Evolutionary conservation across 2,888 invertebrate species (phyloP), one percentile per base, ranked within the genome.

Genomic region (Dasysyrphus albostriatus): DNA sequence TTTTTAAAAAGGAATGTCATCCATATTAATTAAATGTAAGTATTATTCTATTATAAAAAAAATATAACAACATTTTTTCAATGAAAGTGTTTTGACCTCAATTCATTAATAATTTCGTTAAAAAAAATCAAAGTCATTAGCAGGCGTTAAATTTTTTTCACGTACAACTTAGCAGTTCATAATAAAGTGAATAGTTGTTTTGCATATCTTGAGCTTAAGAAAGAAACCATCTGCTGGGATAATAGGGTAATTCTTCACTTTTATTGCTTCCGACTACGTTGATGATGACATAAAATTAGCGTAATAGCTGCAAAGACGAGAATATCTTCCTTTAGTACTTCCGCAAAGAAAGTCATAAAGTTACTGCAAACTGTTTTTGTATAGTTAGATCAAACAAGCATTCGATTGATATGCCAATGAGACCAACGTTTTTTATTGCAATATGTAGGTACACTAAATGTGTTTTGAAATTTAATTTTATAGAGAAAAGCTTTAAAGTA

Each of bases 251-350:
- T 79, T 47, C 75, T 72, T 79, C 75, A 58, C 24, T 79, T 84
- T 84, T 84, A 84, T 84, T 79, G 49, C 83, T 79, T 79, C 79
- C 79, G 75, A 75, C 79, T 75, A 70, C 75, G 75, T 79, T 75
- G 75, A 84, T 80, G 83, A 84, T 79, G 79, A 84, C 79, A 84
- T 84, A 79, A 84, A 84, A 84, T 79, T 80, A 75, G 83, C 79
- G 75, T 84, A 79, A 84, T 84, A 80, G 79, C 83, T 75, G 59
- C 44, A 70, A 80, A 79, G 75, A 65, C 70, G 75, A 63, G 67
- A 63, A 65, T 79, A 51, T 69, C 58, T 51, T 51, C 75, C 42
- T 75, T 79, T 72, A 79, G 54, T 61, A 76, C 69, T 75, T 83
- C 29, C 75, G 44, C 75, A 63, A 70, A 63, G 70, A 70, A 75